Percentiles rank a stretch among this genome's conserved stretches.
Evolutionary conservation across 2,888 invertebrate genomes (phyloP).

Genomic region (Crepidodera aurea): DNA sequence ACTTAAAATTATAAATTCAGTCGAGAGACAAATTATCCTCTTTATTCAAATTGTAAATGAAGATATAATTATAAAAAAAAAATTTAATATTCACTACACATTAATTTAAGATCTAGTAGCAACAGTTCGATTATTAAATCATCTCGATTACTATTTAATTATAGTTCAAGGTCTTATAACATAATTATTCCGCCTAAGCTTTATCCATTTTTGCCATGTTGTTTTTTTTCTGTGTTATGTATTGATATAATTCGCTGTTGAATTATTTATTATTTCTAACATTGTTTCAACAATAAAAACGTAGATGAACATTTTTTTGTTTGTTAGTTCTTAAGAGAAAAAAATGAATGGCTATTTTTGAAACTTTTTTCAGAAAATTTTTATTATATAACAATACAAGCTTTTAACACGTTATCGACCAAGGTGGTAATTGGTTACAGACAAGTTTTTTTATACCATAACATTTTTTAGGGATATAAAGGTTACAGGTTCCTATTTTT

Average conservation of each 20-base stretch:
- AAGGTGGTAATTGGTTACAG: too few relatives aligned
- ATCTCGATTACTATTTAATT: slow-evolving; percentile 26
- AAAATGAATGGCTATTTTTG: too few relatives aligned
- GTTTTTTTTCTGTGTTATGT: slow-evolving; percentile 14
- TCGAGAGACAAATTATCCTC: background rate
- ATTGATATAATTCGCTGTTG: background rate
- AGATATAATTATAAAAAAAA: slow-evolving; percentile 3
- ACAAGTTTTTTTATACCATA: too few relatives aligned
- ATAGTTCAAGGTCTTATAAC: slow-evolving; percentile 17
- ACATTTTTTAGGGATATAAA: too few relatives aligned
- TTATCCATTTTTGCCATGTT: slow-evolving; percentile 17
- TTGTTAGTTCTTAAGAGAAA: too few relatives aligned
- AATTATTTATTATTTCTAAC: slow-evolving; percentile 6
- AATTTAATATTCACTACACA: slow-evolving; percentile 6
- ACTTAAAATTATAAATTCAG: too few relatives aligned
- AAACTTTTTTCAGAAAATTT: too few relatives aligned
- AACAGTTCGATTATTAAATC: slow-evolving; percentile 19
- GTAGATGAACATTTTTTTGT: background rate
- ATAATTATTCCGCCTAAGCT: slow-evolving; percentile 23
- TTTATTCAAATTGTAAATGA: background rate
- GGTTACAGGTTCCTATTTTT: too few relatives aligned
- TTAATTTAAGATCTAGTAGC: slow-evolving; percentile 4
- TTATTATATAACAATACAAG: too few relatives aligned
- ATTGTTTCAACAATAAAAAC: background rate
- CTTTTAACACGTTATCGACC: too few relatives aligned